These are phyloP conservation scores for western clawed frog (Xenopus tropicalis) DNA, from an alignment of 2,113 vertebrate genomes.

Conservation along the genomic window DNA sequence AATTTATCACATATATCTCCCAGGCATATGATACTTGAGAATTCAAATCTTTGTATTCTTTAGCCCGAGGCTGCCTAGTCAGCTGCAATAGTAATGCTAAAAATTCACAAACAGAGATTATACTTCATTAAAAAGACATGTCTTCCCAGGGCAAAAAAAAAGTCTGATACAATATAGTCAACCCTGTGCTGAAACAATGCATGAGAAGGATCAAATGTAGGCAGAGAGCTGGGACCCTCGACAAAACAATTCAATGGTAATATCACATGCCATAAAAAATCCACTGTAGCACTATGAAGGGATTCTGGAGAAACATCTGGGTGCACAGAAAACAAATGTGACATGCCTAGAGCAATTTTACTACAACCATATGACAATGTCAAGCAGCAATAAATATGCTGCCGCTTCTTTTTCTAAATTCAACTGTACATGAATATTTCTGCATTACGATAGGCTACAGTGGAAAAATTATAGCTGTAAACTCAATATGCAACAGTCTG, in stretches of 20 bases:
- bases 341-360: conserved; percentile 1
- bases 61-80: not conserved
- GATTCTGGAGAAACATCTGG: not conserved
- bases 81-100: conserved; percentile 24
- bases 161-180: conserved; percentile 28
- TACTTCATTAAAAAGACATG: conserved; percentile 9
- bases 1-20: not conserved
- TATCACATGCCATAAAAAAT: not conserved
- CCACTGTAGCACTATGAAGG: not conserved
- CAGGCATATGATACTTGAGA: not conserved
- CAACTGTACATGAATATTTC: not conserved
- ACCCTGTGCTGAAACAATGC: conserved; percentile 21
- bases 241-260: not conserved
- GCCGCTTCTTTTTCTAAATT: not conserved
- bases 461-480: not conserved
- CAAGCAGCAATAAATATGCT: not conserved
- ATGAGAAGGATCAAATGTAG: conserved; percentile 11
- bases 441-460: not conserved
- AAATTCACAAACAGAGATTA: not conserved
- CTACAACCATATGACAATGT: conserved; percentile 2
- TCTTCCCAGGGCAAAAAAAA: not conserved
- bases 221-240: not conserved
- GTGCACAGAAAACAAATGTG: not conserved
- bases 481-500: too few relatives aligned
- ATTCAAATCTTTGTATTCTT: conserved; percentile 2